Evolutionary conservation across 92 coral and sea anemone species (phyloP).

Genomic region (Zoanthus sociatus): DNA sequence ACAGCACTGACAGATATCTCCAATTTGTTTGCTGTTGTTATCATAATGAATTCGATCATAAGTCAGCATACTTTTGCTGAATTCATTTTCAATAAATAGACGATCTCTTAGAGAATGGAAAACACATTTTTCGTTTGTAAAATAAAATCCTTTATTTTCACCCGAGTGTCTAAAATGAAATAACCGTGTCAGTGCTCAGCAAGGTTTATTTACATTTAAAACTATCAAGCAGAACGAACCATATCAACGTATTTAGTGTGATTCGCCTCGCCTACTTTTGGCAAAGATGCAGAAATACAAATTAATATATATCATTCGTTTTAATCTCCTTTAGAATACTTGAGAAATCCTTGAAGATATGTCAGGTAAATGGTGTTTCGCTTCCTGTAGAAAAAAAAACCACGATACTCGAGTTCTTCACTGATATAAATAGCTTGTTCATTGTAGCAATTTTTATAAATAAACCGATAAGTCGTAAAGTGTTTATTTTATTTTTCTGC

Average conservation of each 20-base stretch:
- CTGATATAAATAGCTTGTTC: conserved; percentile 43
- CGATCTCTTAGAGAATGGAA: background rate
- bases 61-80: background rate
- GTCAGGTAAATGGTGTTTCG: background rate
- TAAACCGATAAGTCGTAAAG: conserved; percentile 20
- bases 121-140: background rate
- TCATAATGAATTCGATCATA: background rate
- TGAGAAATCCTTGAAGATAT: background rate
- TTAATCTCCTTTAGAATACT: background rate
- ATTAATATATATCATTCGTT: background rate
- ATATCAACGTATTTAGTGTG: background rate
- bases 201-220: conserved; percentile 44
- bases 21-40: conserved; percentile 12
- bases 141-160: background rate
- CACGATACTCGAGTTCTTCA: background rate
- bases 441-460: conserved; percentile 37
- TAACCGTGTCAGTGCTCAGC: background rate
- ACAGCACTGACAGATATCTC: conserved; percentile 13
- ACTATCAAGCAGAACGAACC: conserved; percentile 21
- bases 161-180: background rate
- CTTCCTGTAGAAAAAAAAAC: background rate
- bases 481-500: conserved; percentile 1
- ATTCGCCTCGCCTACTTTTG: background rate
- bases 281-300: background rate
- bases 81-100: background rate